phyloP scores from a whole-genome alignment of 1,140 invertebrate species.

The Leptinotarsa lineolata region DNA sequence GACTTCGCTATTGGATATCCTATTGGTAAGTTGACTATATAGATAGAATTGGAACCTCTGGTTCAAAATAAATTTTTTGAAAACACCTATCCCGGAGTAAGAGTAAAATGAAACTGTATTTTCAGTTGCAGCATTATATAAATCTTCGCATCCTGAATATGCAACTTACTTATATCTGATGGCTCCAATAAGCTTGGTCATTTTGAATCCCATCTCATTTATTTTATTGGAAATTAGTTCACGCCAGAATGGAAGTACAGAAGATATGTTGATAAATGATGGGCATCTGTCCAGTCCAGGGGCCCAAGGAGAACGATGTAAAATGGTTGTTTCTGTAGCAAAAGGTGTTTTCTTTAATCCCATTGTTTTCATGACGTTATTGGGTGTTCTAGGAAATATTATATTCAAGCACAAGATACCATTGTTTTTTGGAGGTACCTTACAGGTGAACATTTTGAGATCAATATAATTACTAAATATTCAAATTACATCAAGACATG shows the following conservation, averaged over 20 bases:
- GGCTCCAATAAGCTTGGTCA: slow-evolving; percentile 90
- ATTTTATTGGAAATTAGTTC: slow-evolving; percentile 88
- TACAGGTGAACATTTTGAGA: slow-evolving; percentile 63
- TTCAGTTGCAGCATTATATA: slow-evolving; percentile 76
- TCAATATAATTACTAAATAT: not conserved
- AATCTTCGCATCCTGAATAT: slow-evolving; percentile 84
- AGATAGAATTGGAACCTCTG: too few species aligned
- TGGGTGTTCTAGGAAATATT: slow-evolving; percentile 87
- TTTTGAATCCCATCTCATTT: slow-evolving; percentile 93
- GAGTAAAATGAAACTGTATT: slow-evolving; percentile 37
- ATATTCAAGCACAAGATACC: slow-evolving; percentile 80
- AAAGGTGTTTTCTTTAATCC: slow-evolving; percentile 86
- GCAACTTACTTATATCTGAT: slow-evolving; percentile 89
- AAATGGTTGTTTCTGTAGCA: slow-evolving; percentile 56
- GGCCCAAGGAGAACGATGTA: slow-evolving; percentile 45
- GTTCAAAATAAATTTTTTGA: slow-evolving; percentile 30
- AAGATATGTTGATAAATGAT: slow-evolving; percentile 54
- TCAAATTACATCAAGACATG: too few species aligned
- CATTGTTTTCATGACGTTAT: slow-evolving; percentile 88
- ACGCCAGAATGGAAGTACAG: slow-evolving; percentile 48
- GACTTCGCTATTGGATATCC: slow-evolving; percentile 97
- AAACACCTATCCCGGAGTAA: not conserved
- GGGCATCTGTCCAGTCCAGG: slow-evolving; percentile 18
- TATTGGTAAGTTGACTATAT: slow-evolving; percentile 71
- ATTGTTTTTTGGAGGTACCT: slow-evolving; percentile 71